Evolutionary conservation across 2,797 vertebrate species (phyloP), one percentile per base, ranked within the genome.

Genomic region (Ateles fusciceps): DNA sequence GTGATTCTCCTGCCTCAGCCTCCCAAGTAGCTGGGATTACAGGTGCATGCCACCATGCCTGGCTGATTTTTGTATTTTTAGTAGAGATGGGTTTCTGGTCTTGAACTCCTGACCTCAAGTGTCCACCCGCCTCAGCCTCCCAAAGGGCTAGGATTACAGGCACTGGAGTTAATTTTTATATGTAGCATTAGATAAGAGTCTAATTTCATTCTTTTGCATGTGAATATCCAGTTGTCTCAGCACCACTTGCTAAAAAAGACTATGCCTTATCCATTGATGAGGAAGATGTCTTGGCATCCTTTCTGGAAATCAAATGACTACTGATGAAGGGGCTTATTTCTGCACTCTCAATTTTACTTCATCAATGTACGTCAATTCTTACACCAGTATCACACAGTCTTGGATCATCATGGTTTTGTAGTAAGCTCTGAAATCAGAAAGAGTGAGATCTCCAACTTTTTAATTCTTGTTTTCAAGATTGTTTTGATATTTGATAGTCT

Each of bases 121-220:
- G 10, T 72, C 9, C 4, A 5, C n/a, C 21, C 0, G 9, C 68
- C 68, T 72, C 68, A 21, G 19, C n/a, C 68, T 72, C 33, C n/a
- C n/a, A 39, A 72, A 72, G n/a, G 22, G n/a, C n/a, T 12, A 36
- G 68, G n/a, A 71, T 72, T 72, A 72, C 19, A 72, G 68, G 68
- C 2, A 2, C 21, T n/a, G 48, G 44, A 42, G 21, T 24, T 61
- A 44, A 9, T 55, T 87, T 92, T 42, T 83, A 50, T 19, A 24
- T 2, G 22, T 2, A 36, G 57, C 12, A 4, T 0, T 26, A 89
- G n/a, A 11, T 0, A 17, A 48, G 21, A 42, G 71, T n/a, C 42
- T 30, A 4, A 42, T 17, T 26, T 52, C 68, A 46, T 42, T 71
- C 39, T 55, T 50, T 33, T 24, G 33, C 2, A 7, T 36, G 28